Conservation (phyloP, 2,113 vertebrate species). For the Dasypus novemcinctus region DNA sequence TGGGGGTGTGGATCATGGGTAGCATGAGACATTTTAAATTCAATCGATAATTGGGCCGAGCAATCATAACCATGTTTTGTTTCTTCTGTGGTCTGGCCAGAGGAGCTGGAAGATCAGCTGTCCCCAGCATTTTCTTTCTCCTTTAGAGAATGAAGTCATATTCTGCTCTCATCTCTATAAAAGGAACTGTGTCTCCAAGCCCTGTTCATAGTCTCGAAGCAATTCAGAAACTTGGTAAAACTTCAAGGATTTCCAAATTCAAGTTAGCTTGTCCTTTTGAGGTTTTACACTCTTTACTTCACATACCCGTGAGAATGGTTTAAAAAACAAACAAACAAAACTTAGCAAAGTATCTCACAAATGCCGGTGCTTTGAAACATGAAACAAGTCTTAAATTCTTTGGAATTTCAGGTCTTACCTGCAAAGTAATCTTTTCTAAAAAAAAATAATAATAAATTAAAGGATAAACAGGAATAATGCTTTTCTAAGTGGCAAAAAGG, state of each 20-base stretch:
- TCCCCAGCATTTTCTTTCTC: not conserved
- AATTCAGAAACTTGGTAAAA: constrained; percentile 33
- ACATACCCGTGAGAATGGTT: constrained; percentile 90
- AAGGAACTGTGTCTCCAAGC: not conserved
- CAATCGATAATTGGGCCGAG: not conserved
- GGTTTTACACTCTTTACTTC: constrained; percentile 84
- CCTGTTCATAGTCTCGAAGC: not conserved
- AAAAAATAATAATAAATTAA: constrained; percentile 89
- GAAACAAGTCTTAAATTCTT: constrained; percentile 89
- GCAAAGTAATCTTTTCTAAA: constrained; percentile 87
- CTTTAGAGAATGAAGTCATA: not conserved
- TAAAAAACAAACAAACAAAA: constrained; percentile 71
- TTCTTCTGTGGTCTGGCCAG: not conserved
- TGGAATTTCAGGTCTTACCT: constrained; percentile 91
- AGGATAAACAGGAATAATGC: constrained; percentile 83
- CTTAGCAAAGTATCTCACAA: constrained; percentile 86
- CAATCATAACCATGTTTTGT: not conserved
- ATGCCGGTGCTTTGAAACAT: constrained; percentile 91
- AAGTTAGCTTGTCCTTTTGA: constrained; percentile 86
- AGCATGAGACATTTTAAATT: not conserved
- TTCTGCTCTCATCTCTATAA: not conserved
- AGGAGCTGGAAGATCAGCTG: not conserved
- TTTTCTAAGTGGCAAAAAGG: constrained; percentile 89
- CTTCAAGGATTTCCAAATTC: constrained; percentile 84
- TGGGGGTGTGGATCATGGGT: not conserved